phyloP scores from a whole-genome alignment of 2,888 invertebrate genomes.

The Apotomis betuletana region DNA sequence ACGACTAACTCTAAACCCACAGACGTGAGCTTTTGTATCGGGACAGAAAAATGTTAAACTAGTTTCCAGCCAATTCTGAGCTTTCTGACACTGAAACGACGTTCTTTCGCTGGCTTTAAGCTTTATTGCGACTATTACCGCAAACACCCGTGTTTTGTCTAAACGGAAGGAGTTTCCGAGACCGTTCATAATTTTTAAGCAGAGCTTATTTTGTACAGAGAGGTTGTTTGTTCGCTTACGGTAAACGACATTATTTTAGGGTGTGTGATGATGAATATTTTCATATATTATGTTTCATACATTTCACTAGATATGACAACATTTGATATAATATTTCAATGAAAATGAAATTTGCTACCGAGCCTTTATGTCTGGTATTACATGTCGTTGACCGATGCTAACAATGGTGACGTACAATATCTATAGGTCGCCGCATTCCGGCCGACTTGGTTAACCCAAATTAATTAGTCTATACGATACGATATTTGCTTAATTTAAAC shows the following conservation, averaged over 20 bases:
- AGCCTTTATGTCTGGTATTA: background rate
- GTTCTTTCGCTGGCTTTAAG: slow-evolving; percentile 10
- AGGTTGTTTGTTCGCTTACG: background rate
- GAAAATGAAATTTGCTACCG: background rate
- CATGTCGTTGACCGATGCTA: background rate
- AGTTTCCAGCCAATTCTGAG: slow-evolving; percentile 19
- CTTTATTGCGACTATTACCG: slow-evolving; percentile 20
- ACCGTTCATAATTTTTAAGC: background rate
- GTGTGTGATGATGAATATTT: too few relatives aligned
- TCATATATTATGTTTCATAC: too few relatives aligned
- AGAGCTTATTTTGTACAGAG: background rate
- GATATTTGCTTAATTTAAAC: slow-evolving; percentile 17
- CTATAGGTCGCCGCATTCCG: slow-evolving; percentile 1
- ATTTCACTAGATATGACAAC: too few relatives aligned
- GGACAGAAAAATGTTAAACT: slow-evolving; percentile 27
- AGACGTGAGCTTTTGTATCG: slow-evolving; percentile 21
- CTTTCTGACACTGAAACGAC: slow-evolving; percentile 9
- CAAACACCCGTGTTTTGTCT: slow-evolving; percentile 20
- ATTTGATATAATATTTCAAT: too few relatives aligned
- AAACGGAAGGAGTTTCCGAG: slow-evolving; percentile 2
- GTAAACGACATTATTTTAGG: background rate
- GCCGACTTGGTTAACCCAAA: background rate
- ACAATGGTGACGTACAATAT: background rate
- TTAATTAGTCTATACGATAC: slow-evolving; percentile 26
- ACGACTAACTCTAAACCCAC: slow-evolving; percentile 7